Percentiles rank a stretch among this genome's conserved stretches.
phyloP scores from a whole-genome alignment of 2,888 invertebrate species.

The Hirtodrosophila confusa region DNA sequence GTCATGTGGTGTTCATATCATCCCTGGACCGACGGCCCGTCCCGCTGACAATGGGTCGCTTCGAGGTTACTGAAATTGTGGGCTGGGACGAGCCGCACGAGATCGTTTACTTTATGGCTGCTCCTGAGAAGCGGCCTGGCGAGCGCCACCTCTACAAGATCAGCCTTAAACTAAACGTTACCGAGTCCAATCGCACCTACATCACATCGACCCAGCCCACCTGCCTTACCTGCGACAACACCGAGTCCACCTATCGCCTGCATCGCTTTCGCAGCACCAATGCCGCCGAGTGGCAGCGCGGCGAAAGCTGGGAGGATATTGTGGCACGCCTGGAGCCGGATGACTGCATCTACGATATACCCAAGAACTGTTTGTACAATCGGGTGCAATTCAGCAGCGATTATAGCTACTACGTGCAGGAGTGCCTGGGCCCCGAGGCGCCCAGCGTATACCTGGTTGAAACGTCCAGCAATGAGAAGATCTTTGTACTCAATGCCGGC shows the following conservation, averaged over 20 bases:
- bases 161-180: conserved; percentile 84
- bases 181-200: conserved; percentile 83
- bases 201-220: conserved; percentile 83
- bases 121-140: conserved; percentile 90
- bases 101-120: conserved; percentile 92
- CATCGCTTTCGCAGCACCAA: conserved; percentile 57
- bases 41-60: conserved; percentile 89
- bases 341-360: conserved; percentile 83
- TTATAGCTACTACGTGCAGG: conserved; percentile 87
- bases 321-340: conserved; percentile 67
- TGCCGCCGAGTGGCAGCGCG: conserved; percentile 54
- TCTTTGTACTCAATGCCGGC: conserved; percentile 89
- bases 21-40: conserved; percentile 83
- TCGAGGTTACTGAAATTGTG: conserved; percentile 89
- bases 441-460: conserved; percentile 88
- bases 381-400: conserved; percentile 88
- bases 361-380: conserved; percentile 87
- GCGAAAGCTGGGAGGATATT: conserved; percentile 66
- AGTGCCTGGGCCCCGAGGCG: conserved; percentile 92
- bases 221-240: conserved; percentile 84
- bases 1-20: conserved; percentile 85
- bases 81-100: conserved; percentile 91
- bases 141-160: conserved; percentile 93
- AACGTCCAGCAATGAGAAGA: conserved; percentile 86
- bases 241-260: conserved; percentile 80